Evolutionary conservation across 2,113 vertebrate genomes (phyloP).

Genomic region (Lutjanus erythropterus): DNA sequence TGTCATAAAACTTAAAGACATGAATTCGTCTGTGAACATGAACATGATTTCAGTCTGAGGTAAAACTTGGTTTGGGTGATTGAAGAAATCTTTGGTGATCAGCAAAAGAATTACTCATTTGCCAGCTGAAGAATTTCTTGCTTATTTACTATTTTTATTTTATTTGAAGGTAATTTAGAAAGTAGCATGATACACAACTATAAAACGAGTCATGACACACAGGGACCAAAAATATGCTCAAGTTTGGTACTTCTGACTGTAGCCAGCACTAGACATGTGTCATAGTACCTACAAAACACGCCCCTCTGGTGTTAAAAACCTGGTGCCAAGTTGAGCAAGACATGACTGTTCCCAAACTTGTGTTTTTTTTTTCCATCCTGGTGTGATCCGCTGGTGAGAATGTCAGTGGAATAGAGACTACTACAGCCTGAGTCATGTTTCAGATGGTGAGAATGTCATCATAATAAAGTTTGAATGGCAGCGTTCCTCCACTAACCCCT

Average conservation of each 20-base stretch:
- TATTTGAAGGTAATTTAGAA: neutral
- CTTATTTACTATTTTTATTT: neutral
- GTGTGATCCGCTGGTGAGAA: neutral
- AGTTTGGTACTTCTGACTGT: neutral
- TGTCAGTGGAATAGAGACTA: neutral
- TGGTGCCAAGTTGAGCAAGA: neutral
- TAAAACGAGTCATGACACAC: neutral
- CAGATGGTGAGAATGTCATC: neutral
- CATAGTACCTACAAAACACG: neutral
- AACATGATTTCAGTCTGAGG: too few species aligned
- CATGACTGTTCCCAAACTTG: neutral
- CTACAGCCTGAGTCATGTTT: neutral
- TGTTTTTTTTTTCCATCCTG: neutral
- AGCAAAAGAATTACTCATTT: neutral
- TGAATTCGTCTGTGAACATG: too few species aligned
- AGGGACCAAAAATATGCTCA: neutral
- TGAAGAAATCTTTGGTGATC: neutral
- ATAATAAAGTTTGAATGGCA: conserved; percentile 8
- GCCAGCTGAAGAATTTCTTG: neutral
- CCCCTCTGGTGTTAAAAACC: neutral
- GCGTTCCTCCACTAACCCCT: neutral
- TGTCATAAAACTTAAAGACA: too few species aligned
- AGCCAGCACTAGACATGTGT: neutral
- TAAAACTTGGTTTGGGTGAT: too few species aligned
- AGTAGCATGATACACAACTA: neutral